A percentile compares a stretch with the other conserved stretches of the same genome.
Conservation (phyloP, 2,888 invertebrate species). For the Candidula unifasciata region DNA sequence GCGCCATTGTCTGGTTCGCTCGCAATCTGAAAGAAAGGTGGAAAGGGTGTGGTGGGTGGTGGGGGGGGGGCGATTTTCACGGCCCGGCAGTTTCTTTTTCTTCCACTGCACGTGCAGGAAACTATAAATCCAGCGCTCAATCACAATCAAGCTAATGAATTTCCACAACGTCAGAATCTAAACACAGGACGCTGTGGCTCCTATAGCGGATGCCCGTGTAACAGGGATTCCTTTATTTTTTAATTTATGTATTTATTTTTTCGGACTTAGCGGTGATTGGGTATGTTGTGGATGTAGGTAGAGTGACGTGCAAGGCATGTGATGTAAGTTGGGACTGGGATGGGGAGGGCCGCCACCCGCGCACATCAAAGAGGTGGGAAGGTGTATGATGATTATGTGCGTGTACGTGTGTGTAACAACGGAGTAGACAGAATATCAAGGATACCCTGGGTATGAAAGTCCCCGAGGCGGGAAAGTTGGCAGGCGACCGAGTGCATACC, state of each 20-base stretch:
- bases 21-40: too few relatives aligned
- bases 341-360: too few relatives aligned
- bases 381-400: too few relatives aligned
- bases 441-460: too few relatives aligned
- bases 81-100: not conserved
- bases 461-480: too few relatives aligned
- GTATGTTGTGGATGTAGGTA: not conserved
- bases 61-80: not conserved
- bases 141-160: conserved; percentile 3
- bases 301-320: not conserved
- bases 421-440: too few relatives aligned
- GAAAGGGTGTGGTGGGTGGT: too few relatives aligned
- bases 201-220: not conserved
- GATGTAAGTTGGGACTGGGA: too few relatives aligned
- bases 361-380: too few relatives aligned
- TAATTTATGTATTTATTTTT: not conserved
- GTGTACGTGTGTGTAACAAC: too few relatives aligned
- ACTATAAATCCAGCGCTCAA: conserved; percentile 1
- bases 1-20: not conserved
- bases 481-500: too few relatives aligned
- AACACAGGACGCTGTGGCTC: not conserved
- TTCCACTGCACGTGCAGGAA: not conserved
- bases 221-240: not conserved
- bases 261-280: not conserved
- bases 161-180: conserved; percentile 14